phyloP scores from a whole-genome alignment of 2,113 vertebrate genomes.

The Salminus brasiliensis region DNA sequence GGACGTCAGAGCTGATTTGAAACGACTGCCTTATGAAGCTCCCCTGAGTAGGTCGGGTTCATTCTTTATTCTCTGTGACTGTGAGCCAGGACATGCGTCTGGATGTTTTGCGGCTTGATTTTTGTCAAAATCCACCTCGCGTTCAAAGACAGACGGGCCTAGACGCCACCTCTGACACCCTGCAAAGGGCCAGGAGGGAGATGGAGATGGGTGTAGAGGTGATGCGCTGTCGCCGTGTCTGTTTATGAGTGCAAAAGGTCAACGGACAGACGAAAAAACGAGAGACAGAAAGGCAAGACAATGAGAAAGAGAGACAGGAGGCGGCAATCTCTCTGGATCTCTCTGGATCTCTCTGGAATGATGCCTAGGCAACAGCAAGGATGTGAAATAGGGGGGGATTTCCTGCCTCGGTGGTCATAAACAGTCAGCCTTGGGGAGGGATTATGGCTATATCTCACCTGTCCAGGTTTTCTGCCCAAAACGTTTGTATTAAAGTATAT shows the following conservation, averaged over 20 bases:
- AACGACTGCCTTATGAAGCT: conserved; percentile 18
- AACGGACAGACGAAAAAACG: conserved; percentile 13
- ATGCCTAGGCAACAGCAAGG: conserved; percentile 28
- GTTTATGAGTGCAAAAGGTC: conserved; percentile 29
- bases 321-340: conserved; percentile 45
- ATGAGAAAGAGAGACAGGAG: neutral
- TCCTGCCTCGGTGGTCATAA: conserved; percentile 23
- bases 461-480: conserved; percentile 21
- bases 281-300: neutral
- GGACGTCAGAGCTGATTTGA: conserved; percentile 24
- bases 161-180: conserved; percentile 38
- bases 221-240: conserved; percentile 46
- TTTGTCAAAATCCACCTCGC: conserved; percentile 13
- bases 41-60: neutral
- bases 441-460: conserved; percentile 21
- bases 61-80: neutral
- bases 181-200: conserved; percentile 12
- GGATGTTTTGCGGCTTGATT: conserved; percentile 24
- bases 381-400: conserved; percentile 32
- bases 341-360: conserved; percentile 37
- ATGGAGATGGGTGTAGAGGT: conserved; percentile 34
- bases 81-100: conserved; percentile 7
- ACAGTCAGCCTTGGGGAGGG: conserved; percentile 16
- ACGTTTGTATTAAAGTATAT: conserved; percentile 17
- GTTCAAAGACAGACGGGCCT: conserved; percentile 5